A percentile compares a stretch with the other conserved stretches of the same genome.
Conservation (phyloP, 2,113 vertebrate species). For the Psilopogon haemacephalus region DNA sequence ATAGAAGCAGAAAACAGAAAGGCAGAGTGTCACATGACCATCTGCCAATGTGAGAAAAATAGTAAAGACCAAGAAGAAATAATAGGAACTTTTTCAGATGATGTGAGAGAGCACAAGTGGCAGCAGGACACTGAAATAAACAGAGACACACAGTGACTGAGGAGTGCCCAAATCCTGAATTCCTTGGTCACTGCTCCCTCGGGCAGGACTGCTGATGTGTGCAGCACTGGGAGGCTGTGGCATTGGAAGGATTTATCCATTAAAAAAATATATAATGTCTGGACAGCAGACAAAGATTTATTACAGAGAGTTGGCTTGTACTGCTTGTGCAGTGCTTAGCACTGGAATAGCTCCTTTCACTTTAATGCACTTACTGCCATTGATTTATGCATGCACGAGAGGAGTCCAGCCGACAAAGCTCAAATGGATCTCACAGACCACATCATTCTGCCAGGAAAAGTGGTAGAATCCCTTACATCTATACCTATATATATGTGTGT, state of each 20-base stretch:
- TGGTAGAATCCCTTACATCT: not conserved
- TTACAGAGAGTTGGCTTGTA: not conserved
- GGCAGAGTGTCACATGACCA: not conserved
- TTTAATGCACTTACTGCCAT: conserved; percentile 21
- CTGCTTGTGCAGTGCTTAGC: not conserved
- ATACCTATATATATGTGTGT: not conserved
- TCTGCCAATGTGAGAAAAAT: not conserved
- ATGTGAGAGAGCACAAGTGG: not conserved
- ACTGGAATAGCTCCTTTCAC: not conserved
- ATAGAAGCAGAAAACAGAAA: not conserved
- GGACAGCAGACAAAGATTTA: not conserved
- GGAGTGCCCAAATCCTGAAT: not conserved
- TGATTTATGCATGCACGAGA: conserved; percentile 34
- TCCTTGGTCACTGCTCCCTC: not conserved
- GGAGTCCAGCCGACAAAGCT: not conserved
- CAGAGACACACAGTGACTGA: not conserved
- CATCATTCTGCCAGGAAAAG: not conserved
- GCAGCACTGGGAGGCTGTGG: not conserved
- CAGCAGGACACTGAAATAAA: not conserved
- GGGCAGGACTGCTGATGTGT: not conserved
- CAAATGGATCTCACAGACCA: not conserved
- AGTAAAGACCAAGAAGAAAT: not conserved
- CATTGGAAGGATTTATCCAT: not conserved
- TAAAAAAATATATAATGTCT: not conserved
- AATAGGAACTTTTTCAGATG: not conserved